Conservation (phyloP, 2,888 invertebrate genomes). For the Acanthopleura granulata region DNA sequence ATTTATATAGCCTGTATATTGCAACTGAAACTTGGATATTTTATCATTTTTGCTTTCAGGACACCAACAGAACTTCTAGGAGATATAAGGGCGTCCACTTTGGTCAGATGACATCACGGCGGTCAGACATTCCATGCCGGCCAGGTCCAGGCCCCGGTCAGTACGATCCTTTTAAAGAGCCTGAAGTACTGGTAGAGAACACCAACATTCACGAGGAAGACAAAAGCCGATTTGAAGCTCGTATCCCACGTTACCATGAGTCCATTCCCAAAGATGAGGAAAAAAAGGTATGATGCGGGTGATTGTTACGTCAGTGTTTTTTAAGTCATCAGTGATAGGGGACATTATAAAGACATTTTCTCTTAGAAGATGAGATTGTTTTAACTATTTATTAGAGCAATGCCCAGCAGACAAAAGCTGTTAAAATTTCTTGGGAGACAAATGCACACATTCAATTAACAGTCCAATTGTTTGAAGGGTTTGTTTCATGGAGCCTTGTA, state of each 20-base stretch:
- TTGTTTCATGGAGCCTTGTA: background rate
- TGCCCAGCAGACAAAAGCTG: background rate
- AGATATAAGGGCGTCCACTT: conserved; percentile 66
- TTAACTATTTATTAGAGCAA: conserved; percentile 2
- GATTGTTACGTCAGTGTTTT: background rate
- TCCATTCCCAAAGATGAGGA: conserved; percentile 57
- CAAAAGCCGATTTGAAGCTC: conserved; percentile 53
- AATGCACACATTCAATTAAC: conserved; percentile 19
- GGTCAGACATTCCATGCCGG: conserved; percentile 57
- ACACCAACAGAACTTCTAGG: conserved; percentile 48
- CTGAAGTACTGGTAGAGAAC: conserved; percentile 46
- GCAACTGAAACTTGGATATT: background rate
- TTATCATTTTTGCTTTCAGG: conserved; percentile 31
- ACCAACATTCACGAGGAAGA: conserved; percentile 43
- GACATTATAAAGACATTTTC: too few species aligned
- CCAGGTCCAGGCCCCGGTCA: conserved; percentile 68
- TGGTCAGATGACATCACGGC: conserved; percentile 60
- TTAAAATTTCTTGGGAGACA: conserved; percentile 1
- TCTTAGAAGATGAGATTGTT: too few species aligned
- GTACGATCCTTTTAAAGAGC: conserved; percentile 61
- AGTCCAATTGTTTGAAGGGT: conserved; percentile 12
- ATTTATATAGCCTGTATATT: too few species aligned
- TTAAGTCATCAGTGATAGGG: background rate
- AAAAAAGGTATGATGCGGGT: conserved; percentile 56
- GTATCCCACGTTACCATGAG: conserved; percentile 67